Base-by-base conservation (phyloP, 2,113 vertebrate genomes). In the Oreochromis aureus region DNA sequence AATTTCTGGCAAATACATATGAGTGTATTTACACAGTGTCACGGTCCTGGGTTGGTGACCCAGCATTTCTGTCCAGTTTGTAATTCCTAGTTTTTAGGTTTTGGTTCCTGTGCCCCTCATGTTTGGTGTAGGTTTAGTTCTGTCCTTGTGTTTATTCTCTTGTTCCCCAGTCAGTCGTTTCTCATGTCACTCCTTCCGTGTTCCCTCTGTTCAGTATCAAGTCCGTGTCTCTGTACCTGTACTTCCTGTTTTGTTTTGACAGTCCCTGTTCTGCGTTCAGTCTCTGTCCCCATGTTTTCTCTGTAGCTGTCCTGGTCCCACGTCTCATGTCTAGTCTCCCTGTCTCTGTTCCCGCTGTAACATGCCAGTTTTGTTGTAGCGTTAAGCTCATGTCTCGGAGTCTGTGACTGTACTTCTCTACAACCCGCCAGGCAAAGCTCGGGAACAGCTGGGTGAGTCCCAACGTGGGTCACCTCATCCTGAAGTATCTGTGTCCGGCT, bases 381-480 rank as follows among this genome's bases (percentile, higher is more conserved):
- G 1, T 66, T 66, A 2, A 66, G 32, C 59, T 63, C 59, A 6
- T 0, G 10, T 63, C 32, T 36, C 59, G 19, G 58, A 34, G 59
- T 63, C 59, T 34, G 30, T 34, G 30, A 63, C 30, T 63, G 59
- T 63, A 3, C 3, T 66, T 51, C 73, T 78, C 46, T 78, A 12
- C 22, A 78, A 32, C 27, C 46, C 6, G 3, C 6, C 96, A 99
- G 99, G 98, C 98, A 2, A 99, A 99, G 85, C 95, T 99, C 82
- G 99, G 99, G 10, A 99, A 99, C 95, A 99, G 98, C 91, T 99
- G 98, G 0, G 98, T 99, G 84, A 99, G 98, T 95, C 99, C 99
- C 58, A 99, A 99, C 0, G 96, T 99, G 81, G 98, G 98, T 7
- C 99, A 99, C 92, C 97, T 99, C 58, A 97, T 99, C 92, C 96